Evolutionary conservation across 2,797 vertebrate species (phyloP).

Genomic region (Chiroxiphia lanceolata): DNA sequence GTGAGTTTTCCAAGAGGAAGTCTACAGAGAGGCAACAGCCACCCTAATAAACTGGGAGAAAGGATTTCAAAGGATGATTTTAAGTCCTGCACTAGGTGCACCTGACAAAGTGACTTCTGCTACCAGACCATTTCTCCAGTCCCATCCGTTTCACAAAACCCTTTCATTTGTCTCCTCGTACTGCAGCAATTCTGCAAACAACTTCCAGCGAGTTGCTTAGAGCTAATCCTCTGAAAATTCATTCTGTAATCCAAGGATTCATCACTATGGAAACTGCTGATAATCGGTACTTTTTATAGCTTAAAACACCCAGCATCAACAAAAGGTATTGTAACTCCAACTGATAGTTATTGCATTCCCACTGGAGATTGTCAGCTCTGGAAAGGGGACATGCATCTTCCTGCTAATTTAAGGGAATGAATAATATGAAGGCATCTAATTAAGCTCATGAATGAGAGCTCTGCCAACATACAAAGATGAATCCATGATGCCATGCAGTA

Average conservation of each 20-base stretch:
- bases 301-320: conserved; percentile 12
- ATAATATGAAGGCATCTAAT: neutral
- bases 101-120: neutral
- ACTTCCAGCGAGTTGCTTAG: conserved; percentile 47
- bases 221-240: conserved; percentile 70
- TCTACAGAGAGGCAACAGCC: neutral
- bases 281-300: conserved; percentile 67
- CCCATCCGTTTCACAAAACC: neutral
- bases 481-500: rapidly evolving
- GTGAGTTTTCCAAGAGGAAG: neutral
- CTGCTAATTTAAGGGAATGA: neutral
- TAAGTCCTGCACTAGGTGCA: neutral
- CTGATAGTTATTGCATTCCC: neutral
- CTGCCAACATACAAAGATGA: neutral
- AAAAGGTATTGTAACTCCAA: conserved; percentile 35
- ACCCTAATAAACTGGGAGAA: neutral
- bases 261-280: conserved; percentile 76
- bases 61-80: neutral
- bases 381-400: neutral
- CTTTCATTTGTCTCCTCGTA: neutral
- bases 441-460: neutral
- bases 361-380: neutral
- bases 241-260: conserved; percentile 59
- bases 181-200: neutral
- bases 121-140: neutral